Evolutionary conservation across 2,113 vertebrate species (phyloP).

Genomic region (Copsychus sechellarum): DNA sequence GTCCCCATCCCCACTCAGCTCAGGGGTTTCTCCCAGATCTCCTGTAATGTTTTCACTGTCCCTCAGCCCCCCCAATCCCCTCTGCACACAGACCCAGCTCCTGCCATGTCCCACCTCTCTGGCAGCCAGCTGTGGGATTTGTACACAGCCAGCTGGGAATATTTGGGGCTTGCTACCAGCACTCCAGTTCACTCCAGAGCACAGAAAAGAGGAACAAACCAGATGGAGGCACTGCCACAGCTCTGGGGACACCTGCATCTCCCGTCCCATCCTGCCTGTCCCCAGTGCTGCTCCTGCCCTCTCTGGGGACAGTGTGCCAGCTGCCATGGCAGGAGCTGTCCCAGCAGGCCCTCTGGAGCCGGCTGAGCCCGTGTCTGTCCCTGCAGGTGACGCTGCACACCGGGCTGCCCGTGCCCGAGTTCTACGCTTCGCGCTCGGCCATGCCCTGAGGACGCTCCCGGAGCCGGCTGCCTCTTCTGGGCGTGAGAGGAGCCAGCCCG

Average conservation of each 20-base stretch:
- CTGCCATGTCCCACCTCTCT: background rate
- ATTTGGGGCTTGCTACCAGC: background rate
- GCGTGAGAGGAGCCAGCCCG: slow-evolving; percentile 7
- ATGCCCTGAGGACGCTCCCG: slow-evolving; percentile 61
- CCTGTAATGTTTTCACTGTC: background rate
- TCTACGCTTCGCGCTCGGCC: slow-evolving; percentile 86
- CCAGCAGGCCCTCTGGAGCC: fast-evolving
- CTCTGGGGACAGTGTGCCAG: background rate
- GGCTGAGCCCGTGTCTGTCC: background rate
- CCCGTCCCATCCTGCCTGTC: background rate
- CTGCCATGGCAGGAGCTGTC: background rate
- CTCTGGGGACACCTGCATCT: background rate
- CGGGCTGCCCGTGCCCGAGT: slow-evolving; percentile 91
- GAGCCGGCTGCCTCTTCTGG: slow-evolving; percentile 46
- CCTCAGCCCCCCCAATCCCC: background rate
- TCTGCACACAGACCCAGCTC: background rate
- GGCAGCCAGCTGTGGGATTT: background rate
- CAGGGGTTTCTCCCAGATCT: background rate
- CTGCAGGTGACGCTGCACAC: slow-evolving; percentile 93
- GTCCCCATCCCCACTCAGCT: background rate
- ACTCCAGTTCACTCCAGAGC: background rate
- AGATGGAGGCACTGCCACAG: background rate
- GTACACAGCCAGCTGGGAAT: background rate
- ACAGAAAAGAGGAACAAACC: fast-evolving
- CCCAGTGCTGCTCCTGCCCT: background rate